A percentile compares a stretch with the other conserved stretches of the same genome.
Evolutionary conservation across 2,888 invertebrate species (phyloP).

Genomic region (Shargacucullia verbasci): DNA sequence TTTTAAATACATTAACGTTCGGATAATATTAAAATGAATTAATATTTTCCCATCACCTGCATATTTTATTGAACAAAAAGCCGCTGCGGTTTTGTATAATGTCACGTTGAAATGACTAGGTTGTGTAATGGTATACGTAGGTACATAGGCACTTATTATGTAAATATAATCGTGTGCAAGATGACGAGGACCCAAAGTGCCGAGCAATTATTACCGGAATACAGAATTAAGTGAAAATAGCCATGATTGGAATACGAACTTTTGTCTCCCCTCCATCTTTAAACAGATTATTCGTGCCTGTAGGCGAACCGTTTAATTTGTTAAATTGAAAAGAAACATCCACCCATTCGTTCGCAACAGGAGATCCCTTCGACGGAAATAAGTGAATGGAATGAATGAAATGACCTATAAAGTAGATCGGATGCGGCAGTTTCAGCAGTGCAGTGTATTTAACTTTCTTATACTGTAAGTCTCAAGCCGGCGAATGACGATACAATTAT

Average conservation of each 20-base stretch:
- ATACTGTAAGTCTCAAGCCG: conserved; percentile 47
- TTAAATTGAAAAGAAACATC: conserved; percentile 87
- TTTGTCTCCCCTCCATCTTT: conserved; percentile 40
- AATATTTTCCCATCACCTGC: conserved; percentile 29
- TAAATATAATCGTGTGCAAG: conserved; percentile 46
- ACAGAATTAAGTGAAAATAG: conserved; percentile 43
- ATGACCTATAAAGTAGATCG: conserved; percentile 84
- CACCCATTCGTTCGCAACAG: conserved; percentile 83
- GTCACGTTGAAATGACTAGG: conserved; percentile 30
- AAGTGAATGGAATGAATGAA: conserved; percentile 86
- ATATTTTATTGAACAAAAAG: conserved; percentile 33
- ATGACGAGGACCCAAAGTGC: conserved; percentile 34
- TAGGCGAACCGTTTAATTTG: conserved; percentile 78
- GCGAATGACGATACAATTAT: conserved; percentile 24
- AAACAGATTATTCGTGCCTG: conserved; percentile 61
- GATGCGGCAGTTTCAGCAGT: conserved; percentile 75
- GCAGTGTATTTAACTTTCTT: conserved; percentile 70
- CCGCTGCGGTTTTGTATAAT: conserved; percentile 22
- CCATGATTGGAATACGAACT: conserved; percentile 41
- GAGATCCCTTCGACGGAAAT: conserved; percentile 81
- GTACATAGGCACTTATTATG: conserved; percentile 29
- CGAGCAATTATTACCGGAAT: conserved; percentile 46
- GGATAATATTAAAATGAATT: conserved; percentile 40
- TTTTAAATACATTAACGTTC: conserved; percentile 39
- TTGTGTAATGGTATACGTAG: conserved; percentile 15